Evolutionary conservation across 2,113 vertebrate species (phyloP).

Genomic region (Pogona vitticeps): DNA sequence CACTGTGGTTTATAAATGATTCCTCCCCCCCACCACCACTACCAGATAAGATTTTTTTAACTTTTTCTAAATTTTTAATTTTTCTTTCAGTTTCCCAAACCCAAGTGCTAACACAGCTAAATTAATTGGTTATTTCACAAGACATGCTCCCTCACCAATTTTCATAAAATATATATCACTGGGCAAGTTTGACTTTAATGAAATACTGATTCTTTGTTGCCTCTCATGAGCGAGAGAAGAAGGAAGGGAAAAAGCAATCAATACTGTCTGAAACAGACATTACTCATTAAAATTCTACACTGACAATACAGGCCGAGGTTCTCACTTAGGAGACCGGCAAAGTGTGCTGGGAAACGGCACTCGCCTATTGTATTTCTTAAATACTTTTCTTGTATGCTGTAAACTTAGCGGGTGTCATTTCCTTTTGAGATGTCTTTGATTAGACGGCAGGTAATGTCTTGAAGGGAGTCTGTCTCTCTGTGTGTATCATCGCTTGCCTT

Average conservation of each 20-base stretch:
- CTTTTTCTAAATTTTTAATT: slow-evolving; percentile 18
- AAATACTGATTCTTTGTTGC: slow-evolving; percentile 63
- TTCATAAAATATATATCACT: slow-evolving; percentile 69
- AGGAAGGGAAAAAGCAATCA: slow-evolving; percentile 56
- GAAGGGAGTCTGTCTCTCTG: not conserved
- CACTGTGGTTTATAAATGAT: no score
- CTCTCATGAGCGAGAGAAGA: slow-evolving; percentile 48
- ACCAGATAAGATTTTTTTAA: not conserved
- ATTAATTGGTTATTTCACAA: slow-evolving; percentile 67
- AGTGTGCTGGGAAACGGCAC: slow-evolving; percentile 48
- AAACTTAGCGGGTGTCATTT: slow-evolving; percentile 42
- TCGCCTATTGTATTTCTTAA: slow-evolving; percentile 44
- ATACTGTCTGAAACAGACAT: slow-evolving; percentile 59
- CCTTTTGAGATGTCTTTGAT: slow-evolving; percentile 18
- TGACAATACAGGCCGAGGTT: slow-evolving; percentile 56
- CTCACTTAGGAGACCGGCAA: slow-evolving; percentile 42
- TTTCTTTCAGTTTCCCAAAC: no score
- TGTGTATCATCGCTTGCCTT: slow-evolving; percentile 27
- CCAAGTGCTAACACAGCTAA: slow-evolving; percentile 11
- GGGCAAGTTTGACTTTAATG: slow-evolving; percentile 59
- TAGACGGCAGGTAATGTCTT: slow-evolving; percentile 39
- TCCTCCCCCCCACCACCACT: not conserved
- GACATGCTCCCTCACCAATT: slow-evolving; percentile 46
- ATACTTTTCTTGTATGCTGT: slow-evolving; percentile 38
- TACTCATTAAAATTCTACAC: slow-evolving; percentile 69